Conservation (phyloP, 2,888 invertebrate genomes). For the Eurytoma adleriae region DNA sequence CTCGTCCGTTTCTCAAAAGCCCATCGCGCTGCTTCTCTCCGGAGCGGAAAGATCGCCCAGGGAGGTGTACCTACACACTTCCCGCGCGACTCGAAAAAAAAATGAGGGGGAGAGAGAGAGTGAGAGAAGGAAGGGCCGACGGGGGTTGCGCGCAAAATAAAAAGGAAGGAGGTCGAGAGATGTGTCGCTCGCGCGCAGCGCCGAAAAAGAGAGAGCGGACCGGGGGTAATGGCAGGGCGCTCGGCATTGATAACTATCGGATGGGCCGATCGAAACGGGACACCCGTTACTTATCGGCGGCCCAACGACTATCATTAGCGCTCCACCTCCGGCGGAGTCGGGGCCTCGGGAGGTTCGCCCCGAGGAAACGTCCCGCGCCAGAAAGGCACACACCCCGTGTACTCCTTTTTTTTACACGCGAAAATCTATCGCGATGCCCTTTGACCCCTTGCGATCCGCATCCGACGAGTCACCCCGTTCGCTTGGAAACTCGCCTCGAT, state of each 20-base stretch:
- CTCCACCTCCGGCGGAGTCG: conserved; percentile 6
- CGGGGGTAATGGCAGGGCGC: conserved; percentile 68
- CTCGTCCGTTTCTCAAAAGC: conserved; percentile 14
- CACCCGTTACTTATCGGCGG: conserved; percentile 70
- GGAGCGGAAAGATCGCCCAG: conserved; percentile 3
- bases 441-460: too few relatives aligned
- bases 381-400: too few relatives aligned
- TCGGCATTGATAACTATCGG: conserved; percentile 70
- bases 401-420: neutral
- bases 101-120: neutral
- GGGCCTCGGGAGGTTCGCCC: neutral
- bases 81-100: neutral
- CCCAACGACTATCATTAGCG: conserved; percentile 69
- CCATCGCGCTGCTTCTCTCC: neutral
- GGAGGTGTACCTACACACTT: neutral
- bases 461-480: too few relatives aligned
- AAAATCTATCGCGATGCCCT: too few relatives aligned
- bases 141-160: neutral
- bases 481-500: too few relatives aligned
- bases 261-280: conserved; percentile 70
- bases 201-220: neutral
- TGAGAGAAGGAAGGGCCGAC: conserved; percentile 42
- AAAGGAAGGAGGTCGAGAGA: too few relatives aligned
- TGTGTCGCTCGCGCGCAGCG: neutral
- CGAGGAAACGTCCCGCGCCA: neutral